phyloP scores from a whole-genome alignment of 2,888 invertebrate species.

The Eupeodes latifasciatus region DNA sequence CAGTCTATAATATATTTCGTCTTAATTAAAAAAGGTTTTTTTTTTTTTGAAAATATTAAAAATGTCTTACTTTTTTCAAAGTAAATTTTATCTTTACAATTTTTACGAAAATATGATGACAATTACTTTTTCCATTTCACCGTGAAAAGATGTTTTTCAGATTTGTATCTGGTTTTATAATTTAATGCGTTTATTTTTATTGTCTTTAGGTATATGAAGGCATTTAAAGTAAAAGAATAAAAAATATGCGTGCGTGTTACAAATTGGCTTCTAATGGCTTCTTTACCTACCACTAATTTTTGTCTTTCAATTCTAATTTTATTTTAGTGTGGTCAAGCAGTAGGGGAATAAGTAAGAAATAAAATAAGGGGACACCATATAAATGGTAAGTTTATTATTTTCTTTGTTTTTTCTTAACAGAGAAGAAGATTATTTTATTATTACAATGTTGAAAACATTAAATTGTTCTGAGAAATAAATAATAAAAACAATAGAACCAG shows the following conservation, averaged over 20 bases:
- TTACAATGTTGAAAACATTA: conserved; percentile 10
- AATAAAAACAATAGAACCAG: background rate
- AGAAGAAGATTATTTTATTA: background rate
- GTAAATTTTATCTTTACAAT: background rate
- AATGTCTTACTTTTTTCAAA: background rate
- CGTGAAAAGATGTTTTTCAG: background rate
- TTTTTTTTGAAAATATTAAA: background rate
- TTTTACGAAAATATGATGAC: background rate
- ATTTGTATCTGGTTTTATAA: background rate
- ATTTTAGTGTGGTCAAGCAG: conserved; percentile 24
- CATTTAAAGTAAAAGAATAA: background rate
- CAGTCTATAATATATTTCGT: no score
- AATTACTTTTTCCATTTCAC: background rate
- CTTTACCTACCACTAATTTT: background rate
- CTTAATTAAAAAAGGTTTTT: no score
- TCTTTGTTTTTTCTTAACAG: background rate
- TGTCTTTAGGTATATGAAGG: background rate
- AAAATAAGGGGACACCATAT: background rate
- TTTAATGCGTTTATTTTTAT: conserved; percentile 4
- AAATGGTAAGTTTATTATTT: conserved; percentile 19
- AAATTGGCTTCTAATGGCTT: conserved; percentile 24
- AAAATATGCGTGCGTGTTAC: background rate
- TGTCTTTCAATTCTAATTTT: background rate
- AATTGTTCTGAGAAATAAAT: background rate
- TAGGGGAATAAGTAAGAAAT: background rate